Conservation (phyloP, 2,113 vertebrate genomes). For the Irena cyanogastra region DNA sequence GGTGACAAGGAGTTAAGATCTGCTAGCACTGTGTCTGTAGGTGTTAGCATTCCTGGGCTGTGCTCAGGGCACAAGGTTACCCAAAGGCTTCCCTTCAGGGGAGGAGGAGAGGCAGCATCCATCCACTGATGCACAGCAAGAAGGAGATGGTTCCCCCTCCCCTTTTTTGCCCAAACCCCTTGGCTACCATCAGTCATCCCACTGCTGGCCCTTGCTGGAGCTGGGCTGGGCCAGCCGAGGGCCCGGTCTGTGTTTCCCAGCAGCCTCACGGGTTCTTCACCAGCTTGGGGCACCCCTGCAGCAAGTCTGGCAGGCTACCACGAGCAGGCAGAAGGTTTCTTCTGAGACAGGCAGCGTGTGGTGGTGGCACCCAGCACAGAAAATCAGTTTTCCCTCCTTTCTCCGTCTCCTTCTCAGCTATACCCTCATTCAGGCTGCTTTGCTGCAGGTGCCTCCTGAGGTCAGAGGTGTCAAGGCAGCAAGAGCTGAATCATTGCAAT, state of each 20-base stretch:
- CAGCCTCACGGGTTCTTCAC: not conserved
- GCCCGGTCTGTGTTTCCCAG: not conserved
- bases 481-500: not conserved
- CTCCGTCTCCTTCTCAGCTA: not conserved
- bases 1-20: not conserved
- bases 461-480: not conserved
- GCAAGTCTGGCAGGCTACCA: not conserved
- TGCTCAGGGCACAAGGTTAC: not conserved
- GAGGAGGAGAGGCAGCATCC: not conserved
- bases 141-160: not conserved
- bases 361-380: not conserved
- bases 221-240: not conserved
- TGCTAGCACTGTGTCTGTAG: not conserved
- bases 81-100: not conserved
- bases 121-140: not conserved
- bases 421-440: not conserved
- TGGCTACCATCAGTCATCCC: not conserved
- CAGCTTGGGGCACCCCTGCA: not conserved
- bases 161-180: not conserved
- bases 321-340: not conserved
- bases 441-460: not conserved
- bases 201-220: not conserved
- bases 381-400: not conserved
- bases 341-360: not conserved
- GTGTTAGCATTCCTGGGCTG: not conserved